Conservation (phyloP, 2,797 vertebrate species). For the Spinibarbus caldwelli region DNA sequence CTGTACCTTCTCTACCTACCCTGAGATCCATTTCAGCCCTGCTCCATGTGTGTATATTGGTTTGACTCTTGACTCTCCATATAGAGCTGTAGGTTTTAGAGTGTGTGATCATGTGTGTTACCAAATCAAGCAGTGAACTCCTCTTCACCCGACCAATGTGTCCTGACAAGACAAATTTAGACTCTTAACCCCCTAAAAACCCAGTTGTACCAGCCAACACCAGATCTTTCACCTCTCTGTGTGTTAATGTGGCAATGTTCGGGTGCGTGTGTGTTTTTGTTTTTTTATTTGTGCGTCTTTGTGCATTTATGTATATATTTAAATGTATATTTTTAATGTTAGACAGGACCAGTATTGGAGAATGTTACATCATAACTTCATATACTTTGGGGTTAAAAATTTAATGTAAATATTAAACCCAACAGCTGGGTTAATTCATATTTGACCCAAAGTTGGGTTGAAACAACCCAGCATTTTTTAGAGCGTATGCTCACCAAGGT, state of each 20-base stretch:
- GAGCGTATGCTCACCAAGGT: no score
- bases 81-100: slow-evolving; percentile 8
- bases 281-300: not conserved
- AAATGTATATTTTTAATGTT: not conserved
- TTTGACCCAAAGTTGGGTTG: no score
- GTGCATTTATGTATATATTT: not conserved
- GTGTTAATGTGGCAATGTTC: not conserved
- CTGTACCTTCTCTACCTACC: not conserved
- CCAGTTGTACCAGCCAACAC: not conserved
- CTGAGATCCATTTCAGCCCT: not conserved
- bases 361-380: not conserved
- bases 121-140: slow-evolving; percentile 29
- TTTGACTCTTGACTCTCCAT: slow-evolving; percentile 4
- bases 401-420: no score
- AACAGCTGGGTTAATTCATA: no score
- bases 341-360: not conserved
- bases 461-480: no score
- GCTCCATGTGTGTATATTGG: not conserved
- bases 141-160: slow-evolving; percentile 25
- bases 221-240: not conserved
- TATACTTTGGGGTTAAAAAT: not conserved
- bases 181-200: slow-evolving; percentile 13
- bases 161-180: slow-evolving; percentile 34
- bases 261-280: not conserved
- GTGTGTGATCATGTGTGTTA: slow-evolving; percentile 2